phyloP scores from a whole-genome alignment of 2,888 invertebrate genomes.

The Amblyteles armatorius region DNA sequence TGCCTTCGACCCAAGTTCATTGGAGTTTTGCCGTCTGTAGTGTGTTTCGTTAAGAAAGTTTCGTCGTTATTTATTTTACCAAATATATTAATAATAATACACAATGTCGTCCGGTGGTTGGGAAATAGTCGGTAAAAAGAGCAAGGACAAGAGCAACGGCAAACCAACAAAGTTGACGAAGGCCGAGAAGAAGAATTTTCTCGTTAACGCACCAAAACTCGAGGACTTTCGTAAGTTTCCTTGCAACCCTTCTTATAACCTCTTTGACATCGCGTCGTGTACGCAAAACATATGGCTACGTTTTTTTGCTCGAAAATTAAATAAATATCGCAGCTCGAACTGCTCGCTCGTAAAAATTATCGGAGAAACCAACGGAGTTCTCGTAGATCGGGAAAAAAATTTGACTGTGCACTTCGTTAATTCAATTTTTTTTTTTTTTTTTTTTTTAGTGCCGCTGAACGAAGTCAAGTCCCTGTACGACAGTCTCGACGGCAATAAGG shows the following conservation, averaged over 20 bases:
- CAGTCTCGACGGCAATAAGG: conserved; percentile 88
- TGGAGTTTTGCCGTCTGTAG: conserved; percentile 51
- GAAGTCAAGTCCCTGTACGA: conserved; percentile 89
- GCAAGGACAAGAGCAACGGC: conserved; percentile 86
- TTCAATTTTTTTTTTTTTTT: neutral
- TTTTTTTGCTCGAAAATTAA: neutral
- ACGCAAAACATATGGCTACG: conserved; percentile 16
- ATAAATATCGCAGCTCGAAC: too few species aligned
- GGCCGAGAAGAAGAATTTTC: conserved; percentile 87
- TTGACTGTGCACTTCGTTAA: conserved; percentile 19
- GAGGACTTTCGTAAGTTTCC: conserved; percentile 90
- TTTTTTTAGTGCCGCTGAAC: conserved; percentile 87
- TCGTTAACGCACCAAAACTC: conserved; percentile 89
- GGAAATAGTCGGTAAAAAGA: conserved; percentile 86
- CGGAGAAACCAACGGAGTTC: too few species aligned
- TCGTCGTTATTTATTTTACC: conserved; percentile 3
- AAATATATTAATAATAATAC: conserved; percentile 7
- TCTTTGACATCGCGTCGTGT: conserved; percentile 48
- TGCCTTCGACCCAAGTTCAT: conserved; percentile 62
- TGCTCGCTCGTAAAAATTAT: too few species aligned
- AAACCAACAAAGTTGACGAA: conserved; percentile 86
- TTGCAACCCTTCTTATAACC: conserved; percentile 13
- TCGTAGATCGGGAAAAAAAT: conserved; percentile 2
- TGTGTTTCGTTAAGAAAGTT: conserved; percentile 36
- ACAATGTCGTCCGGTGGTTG: conserved; percentile 82